Percentiles rank a stretch among this genome's conserved stretches.
These are phyloP conservation scores for Hippolais icterina DNA, from an alignment of 2,113 vertebrate species.

Conservation along the genomic window DNA sequence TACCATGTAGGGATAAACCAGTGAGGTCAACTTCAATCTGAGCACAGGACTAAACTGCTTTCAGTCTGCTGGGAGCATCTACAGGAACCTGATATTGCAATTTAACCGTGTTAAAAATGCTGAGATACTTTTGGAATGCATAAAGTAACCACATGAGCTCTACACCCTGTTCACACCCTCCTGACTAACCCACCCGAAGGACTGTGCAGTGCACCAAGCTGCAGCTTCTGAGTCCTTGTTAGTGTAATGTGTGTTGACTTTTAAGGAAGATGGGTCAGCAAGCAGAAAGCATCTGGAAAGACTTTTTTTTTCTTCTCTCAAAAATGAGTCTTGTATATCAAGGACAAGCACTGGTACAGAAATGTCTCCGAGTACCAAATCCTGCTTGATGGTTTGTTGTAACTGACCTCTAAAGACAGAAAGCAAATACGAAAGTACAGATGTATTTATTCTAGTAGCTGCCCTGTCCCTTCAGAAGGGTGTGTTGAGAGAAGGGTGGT, in stretches of 20 bases:
- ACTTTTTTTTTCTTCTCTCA: neutral
- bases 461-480: neutral
- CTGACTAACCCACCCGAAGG: neutral
- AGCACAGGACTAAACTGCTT: neutral
- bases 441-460: neutral
- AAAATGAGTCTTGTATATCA: neutral
- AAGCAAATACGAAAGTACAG: neutral
- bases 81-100: neutral
- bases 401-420: neutral
- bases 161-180: fast-evolving
- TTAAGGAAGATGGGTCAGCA: neutral
- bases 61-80: neutral
- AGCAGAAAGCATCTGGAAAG: neutral
- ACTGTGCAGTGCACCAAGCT: neutral
- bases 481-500: neutral
- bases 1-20: neutral
- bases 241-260: neutral
- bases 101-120: neutral
- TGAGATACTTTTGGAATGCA: neutral
- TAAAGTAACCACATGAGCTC: neutral
- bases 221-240: neutral
- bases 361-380: neutral
- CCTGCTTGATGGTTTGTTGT: neutral
- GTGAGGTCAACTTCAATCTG: neutral
- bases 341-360: neutral